phyloP scores from a whole-genome alignment of 2,888 invertebrate genomes.

The Muscina levida region DNA sequence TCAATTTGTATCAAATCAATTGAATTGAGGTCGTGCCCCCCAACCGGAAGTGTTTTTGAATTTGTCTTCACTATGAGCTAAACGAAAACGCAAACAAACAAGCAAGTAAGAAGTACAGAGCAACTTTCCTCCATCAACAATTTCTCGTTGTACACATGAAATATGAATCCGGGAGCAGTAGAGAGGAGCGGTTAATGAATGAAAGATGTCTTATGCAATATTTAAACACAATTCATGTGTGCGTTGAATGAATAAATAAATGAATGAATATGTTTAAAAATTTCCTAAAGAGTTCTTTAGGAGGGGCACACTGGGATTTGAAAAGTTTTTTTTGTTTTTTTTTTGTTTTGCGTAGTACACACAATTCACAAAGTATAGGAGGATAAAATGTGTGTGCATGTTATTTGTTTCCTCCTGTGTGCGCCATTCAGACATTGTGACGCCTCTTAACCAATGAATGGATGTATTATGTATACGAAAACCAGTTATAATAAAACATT shows the following conservation, averaged over 20 bases:
- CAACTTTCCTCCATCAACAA: too few relatives aligned
- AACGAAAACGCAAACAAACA: not conserved
- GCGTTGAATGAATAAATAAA: not conserved
- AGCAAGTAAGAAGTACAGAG: not conserved
- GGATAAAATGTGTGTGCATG: too few relatives aligned
- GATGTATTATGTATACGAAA: too few relatives aligned
- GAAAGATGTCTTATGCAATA: constrained; percentile 17
- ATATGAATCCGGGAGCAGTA: too few relatives aligned
- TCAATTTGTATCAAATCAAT: not conserved
- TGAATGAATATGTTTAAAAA: constrained; percentile 6
- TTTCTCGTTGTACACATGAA: too few relatives aligned
- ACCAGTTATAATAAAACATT: too few relatives aligned
- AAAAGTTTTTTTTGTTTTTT: not conserved
- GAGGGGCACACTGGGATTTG: not conserved
- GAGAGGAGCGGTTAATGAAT: constrained; percentile 18
- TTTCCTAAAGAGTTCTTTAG: not conserved
- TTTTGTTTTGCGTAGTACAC: not conserved
- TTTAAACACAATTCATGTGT: constrained; percentile 27
- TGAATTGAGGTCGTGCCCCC: not conserved
- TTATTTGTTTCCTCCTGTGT: too few relatives aligned
- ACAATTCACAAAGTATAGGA: too few relatives aligned
- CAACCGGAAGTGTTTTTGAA: not conserved
- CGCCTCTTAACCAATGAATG: too few relatives aligned
- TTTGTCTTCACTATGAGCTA: not conserved
- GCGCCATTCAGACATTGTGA: too few relatives aligned